Conservation (phyloP, 2,888 invertebrate species). For the Agrotis puta region DNA sequence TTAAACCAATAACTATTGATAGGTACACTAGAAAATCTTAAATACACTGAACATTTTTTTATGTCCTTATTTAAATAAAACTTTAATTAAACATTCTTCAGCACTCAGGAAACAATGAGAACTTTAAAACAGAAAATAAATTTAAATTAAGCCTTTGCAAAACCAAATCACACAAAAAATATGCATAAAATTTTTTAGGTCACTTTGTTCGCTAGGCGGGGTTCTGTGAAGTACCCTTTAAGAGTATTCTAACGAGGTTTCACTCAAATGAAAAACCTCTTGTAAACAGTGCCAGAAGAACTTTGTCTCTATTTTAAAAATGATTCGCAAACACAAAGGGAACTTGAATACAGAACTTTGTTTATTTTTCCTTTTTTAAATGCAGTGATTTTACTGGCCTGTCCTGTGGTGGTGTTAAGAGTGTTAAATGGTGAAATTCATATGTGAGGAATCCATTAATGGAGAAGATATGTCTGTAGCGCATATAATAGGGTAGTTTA, state of each 20-base stretch:
- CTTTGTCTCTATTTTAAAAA: constrained; percentile 67
- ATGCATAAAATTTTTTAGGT: constrained; percentile 67
- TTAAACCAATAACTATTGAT: no score
- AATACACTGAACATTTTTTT: no score
- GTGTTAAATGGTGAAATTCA: not conserved
- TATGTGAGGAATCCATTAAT: no score
- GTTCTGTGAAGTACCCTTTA: constrained; percentile 62
- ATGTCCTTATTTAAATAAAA: not conserved
- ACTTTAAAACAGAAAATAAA: constrained; percentile 17
- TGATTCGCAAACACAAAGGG: constrained; percentile 63
- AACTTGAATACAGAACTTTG: constrained; percentile 42
- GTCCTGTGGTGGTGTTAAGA: constrained; percentile 7
- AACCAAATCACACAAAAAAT: constrained; percentile 53
- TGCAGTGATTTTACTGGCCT: constrained; percentile 41
- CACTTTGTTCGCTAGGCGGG: constrained; percentile 60
- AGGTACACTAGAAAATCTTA: no score
- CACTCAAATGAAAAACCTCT: constrained; percentile 71
- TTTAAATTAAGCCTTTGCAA: constrained; percentile 20
- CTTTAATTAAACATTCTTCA: not conserved
- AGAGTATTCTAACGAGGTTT: constrained; percentile 70
- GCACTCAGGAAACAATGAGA: not conserved
- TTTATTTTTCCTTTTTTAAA: constrained; percentile 37
- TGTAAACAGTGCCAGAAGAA: constrained; percentile 57
- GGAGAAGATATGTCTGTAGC: no score
- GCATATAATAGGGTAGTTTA: no score